Evolutionary conservation across 2,888 invertebrate species (phyloP).

Genomic region (Oxycera nigricornis): DNA sequence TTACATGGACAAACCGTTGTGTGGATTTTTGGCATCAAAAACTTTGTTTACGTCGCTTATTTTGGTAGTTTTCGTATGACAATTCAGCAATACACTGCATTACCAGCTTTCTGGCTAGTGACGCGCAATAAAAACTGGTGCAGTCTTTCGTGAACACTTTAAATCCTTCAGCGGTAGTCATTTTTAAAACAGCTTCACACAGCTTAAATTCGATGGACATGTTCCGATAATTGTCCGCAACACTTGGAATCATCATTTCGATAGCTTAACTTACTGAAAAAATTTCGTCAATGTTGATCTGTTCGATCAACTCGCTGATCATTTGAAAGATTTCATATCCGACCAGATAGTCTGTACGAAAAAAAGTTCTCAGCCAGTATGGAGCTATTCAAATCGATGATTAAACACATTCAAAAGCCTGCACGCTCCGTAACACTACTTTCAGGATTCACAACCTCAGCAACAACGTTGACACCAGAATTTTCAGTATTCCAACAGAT

Average conservation of each 20-base stretch:
- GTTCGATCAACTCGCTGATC: not conserved
- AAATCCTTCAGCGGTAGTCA: not conserved
- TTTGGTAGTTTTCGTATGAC: not conserved
- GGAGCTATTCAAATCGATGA: too few relatives aligned
- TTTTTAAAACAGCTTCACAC: not conserved
- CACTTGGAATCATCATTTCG: not conserved
- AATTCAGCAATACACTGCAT: slow-evolving; percentile 21
- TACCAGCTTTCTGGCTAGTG: slow-evolving; percentile 3
- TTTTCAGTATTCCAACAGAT: not conserved
- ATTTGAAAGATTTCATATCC: slow-evolving; percentile 10
- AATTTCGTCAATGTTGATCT: not conserved
- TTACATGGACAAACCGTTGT: too few relatives aligned
- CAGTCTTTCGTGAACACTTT: slow-evolving; percentile 13
- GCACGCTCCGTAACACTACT: not conserved
- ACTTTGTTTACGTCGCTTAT: too few relatives aligned
- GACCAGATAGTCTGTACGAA: not conserved
- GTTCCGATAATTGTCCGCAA: not conserved
- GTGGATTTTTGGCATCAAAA: too few relatives aligned
- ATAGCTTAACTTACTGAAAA: not conserved
- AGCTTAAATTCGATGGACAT: not conserved
- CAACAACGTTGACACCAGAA: not conserved
- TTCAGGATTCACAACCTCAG: not conserved
- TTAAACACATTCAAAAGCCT: not conserved
- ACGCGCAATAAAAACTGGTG: not conserved
- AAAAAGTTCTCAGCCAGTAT: not conserved